These are phyloP conservation scores for Bothrops jararaca DNA, from an alignment of 2,113 vertebrate species.

Conservation along the genomic window DNA sequence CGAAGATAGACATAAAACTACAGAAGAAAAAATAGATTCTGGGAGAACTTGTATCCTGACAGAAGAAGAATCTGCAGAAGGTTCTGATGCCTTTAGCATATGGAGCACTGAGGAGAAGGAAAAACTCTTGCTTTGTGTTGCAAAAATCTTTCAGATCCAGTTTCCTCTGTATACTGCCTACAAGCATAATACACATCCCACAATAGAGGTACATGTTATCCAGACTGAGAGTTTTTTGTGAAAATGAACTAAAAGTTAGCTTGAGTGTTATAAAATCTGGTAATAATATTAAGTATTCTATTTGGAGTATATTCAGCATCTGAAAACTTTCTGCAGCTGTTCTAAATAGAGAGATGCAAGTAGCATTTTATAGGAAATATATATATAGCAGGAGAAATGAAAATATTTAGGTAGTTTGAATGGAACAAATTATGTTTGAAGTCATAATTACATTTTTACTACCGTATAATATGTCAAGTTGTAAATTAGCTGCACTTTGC, in stretches of 20 bases:
- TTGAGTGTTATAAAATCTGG: neutral
- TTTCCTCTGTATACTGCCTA: slow-evolving; percentile 98
- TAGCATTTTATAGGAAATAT: neutral
- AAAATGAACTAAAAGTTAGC: neutral
- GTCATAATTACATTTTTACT: neutral
- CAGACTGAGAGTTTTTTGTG: slow-evolving; percentile 19
- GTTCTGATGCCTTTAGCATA: slow-evolving; percentile 79
- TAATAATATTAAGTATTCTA: neutral
- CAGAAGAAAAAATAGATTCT: slow-evolving; percentile 70
- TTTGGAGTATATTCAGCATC: neutral
- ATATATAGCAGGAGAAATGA: neutral
- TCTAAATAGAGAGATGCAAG: neutral
- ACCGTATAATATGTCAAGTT: neutral
- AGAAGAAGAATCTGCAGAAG: slow-evolving; percentile 68
- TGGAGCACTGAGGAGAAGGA: slow-evolving; percentile 98
- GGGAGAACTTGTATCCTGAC: slow-evolving; percentile 66
- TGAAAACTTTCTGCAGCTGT: neutral
- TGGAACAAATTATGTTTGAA: neutral
- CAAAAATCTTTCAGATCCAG: slow-evolving; percentile 99
- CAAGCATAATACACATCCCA: slow-evolving; percentile 98
- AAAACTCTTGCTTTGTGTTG: slow-evolving; percentile 94
- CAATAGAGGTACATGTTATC: slow-evolving; percentile 87
- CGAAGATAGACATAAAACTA: slow-evolving; percentile 64
- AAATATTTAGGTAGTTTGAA: neutral
- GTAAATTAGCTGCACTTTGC: neutral